Base-by-base conservation (phyloP, 1,140 invertebrate species). In the Dreissena polymorpha region DNA sequence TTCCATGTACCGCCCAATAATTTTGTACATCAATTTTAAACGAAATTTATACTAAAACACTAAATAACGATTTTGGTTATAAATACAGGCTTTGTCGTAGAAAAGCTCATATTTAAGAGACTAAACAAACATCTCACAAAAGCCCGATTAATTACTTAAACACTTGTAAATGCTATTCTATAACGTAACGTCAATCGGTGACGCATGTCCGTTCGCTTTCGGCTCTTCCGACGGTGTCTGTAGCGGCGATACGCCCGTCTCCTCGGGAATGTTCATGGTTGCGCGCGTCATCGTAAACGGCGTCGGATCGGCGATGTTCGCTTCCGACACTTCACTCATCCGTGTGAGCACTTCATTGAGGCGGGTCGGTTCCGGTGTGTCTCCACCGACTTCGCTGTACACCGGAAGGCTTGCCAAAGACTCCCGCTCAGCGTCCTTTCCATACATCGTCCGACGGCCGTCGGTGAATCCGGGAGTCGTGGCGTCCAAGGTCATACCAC, bases 321-420 rank as follows among this genome's bases (percentile, higher is more conserved):
- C 55, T 27, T 82, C 79, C 27, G 79, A 82, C n/a, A 82, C 72
- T 50, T 82, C 79, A 57, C 79, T 82, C 50, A 76, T 65, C 68
- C 82, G 60, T 14, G 80, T 80, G 16, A 72, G 73, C 29, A 86
- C 71, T 55, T 86, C 85, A 29, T 68, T 81, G 25, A 84, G 65
- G 64, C 85, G 55, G 8, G 85, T 86, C 0, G 85, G 85, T 72
- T 86, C 85, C 0, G 85, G 85, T 5, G 85, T 86, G 29, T 84
- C 73, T 8, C 75, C 78, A 51, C 85, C 85, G 13, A 82, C 63
- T 5, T 86, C 85, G 27, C 82, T 86, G 25, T 86, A 84, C 60
- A 86, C 25, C 23, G 85, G 85, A 10, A 86, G 27, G 70, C 85
- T 86, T n/a, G 80, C 83, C 25, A 82, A 75, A 68, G 70, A 74